These are phyloP conservation scores for Drosophila ogumai DNA, from an alignment of 1,140 invertebrate species.

Conservation along the genomic window DNA sequence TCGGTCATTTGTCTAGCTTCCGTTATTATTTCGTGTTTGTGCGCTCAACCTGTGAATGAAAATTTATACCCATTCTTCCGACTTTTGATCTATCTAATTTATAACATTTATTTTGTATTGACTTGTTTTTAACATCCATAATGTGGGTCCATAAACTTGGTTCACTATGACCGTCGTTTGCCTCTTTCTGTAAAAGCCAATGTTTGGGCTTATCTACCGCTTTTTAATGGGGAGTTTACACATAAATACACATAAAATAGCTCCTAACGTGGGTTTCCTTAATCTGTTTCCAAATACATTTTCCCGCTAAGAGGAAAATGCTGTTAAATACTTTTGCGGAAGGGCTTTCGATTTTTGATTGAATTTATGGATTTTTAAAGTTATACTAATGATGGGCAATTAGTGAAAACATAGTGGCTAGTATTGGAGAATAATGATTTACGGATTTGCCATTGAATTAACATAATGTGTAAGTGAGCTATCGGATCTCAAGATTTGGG, in stretches of 20 bases:
- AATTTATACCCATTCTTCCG: conserved; percentile 4
- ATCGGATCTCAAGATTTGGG: too few species aligned
- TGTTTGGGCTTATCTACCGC: conserved; percentile 41
- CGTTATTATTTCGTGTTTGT: conserved; percentile 44
- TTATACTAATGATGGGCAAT: conserved; percentile 28
- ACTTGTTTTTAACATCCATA: conserved; percentile 59
- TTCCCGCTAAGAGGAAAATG: conserved; percentile 29
- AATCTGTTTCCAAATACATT: conserved; percentile 38
- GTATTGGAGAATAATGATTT: neutral
- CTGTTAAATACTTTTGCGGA: conserved; percentile 53
- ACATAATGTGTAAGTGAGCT: neutral
- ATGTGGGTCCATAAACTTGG: conserved; percentile 52
- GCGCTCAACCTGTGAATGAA: conserved; percentile 34
- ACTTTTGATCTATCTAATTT: conserved; percentile 54
- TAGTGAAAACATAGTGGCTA: conserved; percentile 2
- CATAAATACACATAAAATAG: conserved; percentile 58
- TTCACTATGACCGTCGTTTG: conserved; percentile 23
- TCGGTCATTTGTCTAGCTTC: conserved; percentile 60
- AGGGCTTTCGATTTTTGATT: conserved; percentile 15
- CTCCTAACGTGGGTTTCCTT: conserved; percentile 46
- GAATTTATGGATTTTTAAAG: conserved; percentile 40
- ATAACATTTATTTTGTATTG: conserved; percentile 69
- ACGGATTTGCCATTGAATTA: neutral
- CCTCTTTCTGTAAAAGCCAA: conserved; percentile 7
- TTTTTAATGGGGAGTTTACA: conserved; percentile 48